Base-by-base conservation (phyloP, 1,140 invertebrate genomes). In the Drosophila equinoxialis region DNA sequence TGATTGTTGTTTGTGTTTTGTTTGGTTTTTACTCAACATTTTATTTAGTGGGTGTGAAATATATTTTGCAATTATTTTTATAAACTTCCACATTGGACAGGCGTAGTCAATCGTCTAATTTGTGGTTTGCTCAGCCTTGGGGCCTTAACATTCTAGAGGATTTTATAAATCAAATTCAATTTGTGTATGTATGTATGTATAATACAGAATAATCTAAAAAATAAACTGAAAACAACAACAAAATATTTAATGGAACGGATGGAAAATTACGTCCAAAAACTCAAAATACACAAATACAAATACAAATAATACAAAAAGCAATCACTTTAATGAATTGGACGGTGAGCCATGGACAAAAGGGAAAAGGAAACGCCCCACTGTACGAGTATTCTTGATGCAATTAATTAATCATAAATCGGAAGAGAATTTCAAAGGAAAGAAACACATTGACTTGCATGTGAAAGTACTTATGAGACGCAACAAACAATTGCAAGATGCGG, bases 31-130 rank as follows among this genome's bases (percentile, higher is more conserved):
- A 39, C 45, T 17, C 14, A 20, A 48, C 45, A 48, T 48, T 48
- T 48, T 48, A 17, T 48, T 20, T 48, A 48, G 45, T 48, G 45
- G 45, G 45, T 48, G 45, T 48, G 45, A 20, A 48, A 48, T 20
- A 48, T 48, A 48, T 48, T 48, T 48, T 48, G 45, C 45, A 14
- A 48, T 48, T 48, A 48, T 48, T 48, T 48, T 48, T 20, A 20
- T 8, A 48, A 48, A 48, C 45, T 48, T 48, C 45, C 14, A 48
- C 14, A 45, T 14, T 45, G n/a, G 14, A 45, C 42, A 45, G 42
- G 13, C n/a, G 42, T n/a, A 45, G 42, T 45, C 13, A 45, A 17
- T 45, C 17, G 42, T 48, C 14, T 20, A 48, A 48, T 48, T 48
- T 48, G 17, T 48, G 17, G 45, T 17, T 20, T 48, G 6, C 14